These are phyloP conservation scores for Trichomalopsis sarcophagae DNA, from an alignment of 1,140 invertebrate species.

Conservation along the genomic window DNA sequence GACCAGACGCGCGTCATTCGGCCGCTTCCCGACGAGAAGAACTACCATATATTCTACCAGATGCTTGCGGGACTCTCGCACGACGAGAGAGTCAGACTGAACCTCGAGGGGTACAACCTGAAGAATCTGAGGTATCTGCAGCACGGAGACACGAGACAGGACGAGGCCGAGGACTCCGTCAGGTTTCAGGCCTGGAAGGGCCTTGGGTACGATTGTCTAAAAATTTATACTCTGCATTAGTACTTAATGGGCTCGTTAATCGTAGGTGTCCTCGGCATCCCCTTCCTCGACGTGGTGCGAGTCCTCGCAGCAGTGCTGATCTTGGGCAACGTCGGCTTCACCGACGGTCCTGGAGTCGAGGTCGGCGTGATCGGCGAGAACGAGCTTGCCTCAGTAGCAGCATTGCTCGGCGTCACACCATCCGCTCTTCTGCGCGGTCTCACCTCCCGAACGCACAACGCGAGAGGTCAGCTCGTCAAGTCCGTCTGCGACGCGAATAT, in stretches of 20 bases:
- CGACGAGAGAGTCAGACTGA: slow-evolving; percentile 91
- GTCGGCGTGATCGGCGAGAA: slow-evolving; percentile 85
- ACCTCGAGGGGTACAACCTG: slow-evolving; percentile 88
- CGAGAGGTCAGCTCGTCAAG: slow-evolving; percentile 88
- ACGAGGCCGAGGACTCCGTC: slow-evolving; percentile 84
- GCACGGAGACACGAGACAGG: slow-evolving; percentile 83
- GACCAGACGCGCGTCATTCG: slow-evolving; percentile 94
- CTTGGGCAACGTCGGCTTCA: slow-evolving; percentile 93
- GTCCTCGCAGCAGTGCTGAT: slow-evolving; percentile 93
- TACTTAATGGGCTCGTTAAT: too few species aligned
- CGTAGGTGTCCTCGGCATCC: slow-evolving; percentile 89
- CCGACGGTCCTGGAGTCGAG: slow-evolving; percentile 83
- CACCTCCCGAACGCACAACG: slow-evolving; percentile 88
- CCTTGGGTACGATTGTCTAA: slow-evolving; percentile 77
- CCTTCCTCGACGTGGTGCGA: slow-evolving; percentile 93
- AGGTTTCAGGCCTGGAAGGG: slow-evolving; percentile 93
- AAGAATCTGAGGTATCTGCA: slow-evolving; percentile 88
- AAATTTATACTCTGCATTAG: background rate
- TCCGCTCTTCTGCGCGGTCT: slow-evolving; percentile 87
- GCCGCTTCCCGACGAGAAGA: slow-evolving; percentile 90
- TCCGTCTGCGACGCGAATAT: slow-evolving; percentile 89
- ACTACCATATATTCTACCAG: slow-evolving; percentile 98
- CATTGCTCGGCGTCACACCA: slow-evolving; percentile 86
- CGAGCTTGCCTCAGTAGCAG: slow-evolving; percentile 89
- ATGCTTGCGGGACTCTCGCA: slow-evolving; percentile 92